These are phyloP conservation scores for Heliconius hermathena DNA, from an alignment of 1,140 invertebrate species.

Conservation along the genomic window DNA sequence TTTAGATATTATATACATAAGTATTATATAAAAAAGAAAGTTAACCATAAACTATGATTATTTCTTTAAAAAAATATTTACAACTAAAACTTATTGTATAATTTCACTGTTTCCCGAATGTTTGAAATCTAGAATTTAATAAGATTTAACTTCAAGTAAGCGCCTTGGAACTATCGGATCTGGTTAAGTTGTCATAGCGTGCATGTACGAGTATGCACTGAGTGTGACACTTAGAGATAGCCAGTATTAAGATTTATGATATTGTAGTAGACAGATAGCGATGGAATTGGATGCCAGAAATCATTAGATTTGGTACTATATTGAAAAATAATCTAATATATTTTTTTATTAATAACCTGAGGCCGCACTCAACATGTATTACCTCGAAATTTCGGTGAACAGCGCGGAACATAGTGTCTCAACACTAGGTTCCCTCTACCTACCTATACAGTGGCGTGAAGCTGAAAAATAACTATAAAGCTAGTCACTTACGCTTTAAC, in stretches of 20 bases:
- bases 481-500: no score
- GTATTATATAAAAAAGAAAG: no score
- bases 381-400: no score
- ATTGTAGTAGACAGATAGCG: not conserved
- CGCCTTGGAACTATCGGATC: not conserved
- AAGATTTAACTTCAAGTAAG: not conserved
- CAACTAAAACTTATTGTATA: no score
- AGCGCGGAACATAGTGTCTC: no score
- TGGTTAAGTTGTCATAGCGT: not conserved
- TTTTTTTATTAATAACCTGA: no score
- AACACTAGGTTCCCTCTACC: no score
- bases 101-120: not conserved
- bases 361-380: no score
- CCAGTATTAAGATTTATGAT: not conserved
- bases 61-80: not conserved
- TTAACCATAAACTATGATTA: not conserved
- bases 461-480: no score
- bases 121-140: not conserved
- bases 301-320: not conserved
- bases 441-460: no score
- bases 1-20: no score
- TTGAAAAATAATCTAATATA: not conserved
- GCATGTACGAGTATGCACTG: conserved; percentile 1
- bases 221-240: conserved; percentile 6
- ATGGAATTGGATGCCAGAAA: not conserved